Conservation (phyloP, 2,888 invertebrate species). For the Rhaphigaster nebulosa region DNA sequence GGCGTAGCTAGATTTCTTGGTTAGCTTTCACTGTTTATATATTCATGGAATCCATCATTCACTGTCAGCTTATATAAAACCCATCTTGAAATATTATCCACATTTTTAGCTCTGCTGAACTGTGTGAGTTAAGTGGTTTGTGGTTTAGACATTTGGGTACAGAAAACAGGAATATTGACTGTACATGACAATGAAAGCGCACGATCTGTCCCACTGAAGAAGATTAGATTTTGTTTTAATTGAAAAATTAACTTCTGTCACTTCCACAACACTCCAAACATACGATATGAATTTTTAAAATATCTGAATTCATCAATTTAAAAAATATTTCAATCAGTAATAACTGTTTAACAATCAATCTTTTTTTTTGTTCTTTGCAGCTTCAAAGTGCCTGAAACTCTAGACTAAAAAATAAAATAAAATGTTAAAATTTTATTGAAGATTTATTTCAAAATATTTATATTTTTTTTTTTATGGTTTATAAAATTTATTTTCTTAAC, state of each 20-base stretch:
- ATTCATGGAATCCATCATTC: constrained; percentile 33
- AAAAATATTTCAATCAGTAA: too few species aligned
- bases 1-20: not conserved
- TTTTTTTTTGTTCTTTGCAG: too few species aligned
- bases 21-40: constrained; percentile 1
- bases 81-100: constrained; percentile 9
- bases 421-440: too few species aligned
- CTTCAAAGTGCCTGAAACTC: too few species aligned
- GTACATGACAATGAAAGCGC: not conserved
- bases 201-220: not conserved
- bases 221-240: not conserved
- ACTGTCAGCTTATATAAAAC: constrained; percentile 8
- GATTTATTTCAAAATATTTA: too few species aligned
- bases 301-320: too few species aligned
- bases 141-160: not conserved
- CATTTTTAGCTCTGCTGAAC: not conserved
- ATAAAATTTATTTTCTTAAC: too few species aligned
- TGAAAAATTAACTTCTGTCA: not conserved
- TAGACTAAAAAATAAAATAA: too few species aligned
- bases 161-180: not conserved
- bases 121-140: not conserved
- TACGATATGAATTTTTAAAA: too few species aligned
- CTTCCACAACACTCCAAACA: not conserved
- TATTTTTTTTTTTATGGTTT: too few species aligned
- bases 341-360: too few species aligned